phyloP scores from a whole-genome alignment of 2,888 invertebrate genomes.

The Furcula furcula region DNA sequence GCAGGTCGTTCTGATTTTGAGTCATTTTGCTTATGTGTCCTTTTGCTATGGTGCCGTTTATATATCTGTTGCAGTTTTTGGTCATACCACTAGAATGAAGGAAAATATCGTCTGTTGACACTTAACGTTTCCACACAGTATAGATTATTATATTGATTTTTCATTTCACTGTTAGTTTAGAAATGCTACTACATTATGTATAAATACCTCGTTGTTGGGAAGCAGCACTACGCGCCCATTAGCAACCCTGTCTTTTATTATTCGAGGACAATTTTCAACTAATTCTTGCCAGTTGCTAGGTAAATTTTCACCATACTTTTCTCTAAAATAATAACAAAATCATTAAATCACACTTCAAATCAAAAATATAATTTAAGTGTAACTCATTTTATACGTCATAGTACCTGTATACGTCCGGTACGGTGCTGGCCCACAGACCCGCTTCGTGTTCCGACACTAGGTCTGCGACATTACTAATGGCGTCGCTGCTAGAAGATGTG shows the following conservation, averaged over 20 bases:
- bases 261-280: constrained; percentile 79
- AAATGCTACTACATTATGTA: too few species aligned
- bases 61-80: too few species aligned
- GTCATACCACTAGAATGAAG: too few species aligned
- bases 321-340: constrained; percentile 54
- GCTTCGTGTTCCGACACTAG: constrained; percentile 73
- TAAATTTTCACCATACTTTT: constrained; percentile 84
- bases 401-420: constrained; percentile 81
- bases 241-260: constrained; percentile 77
- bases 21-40: too few species aligned
- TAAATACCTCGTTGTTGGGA: constrained; percentile 63
- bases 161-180: too few species aligned
- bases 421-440: constrained; percentile 82
- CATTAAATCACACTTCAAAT: not conserved
- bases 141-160: too few species aligned
- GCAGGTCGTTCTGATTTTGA: too few species aligned
- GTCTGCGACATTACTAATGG: constrained; percentile 51
- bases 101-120: too few species aligned
- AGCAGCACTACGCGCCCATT: constrained; percentile 75
- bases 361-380: too few species aligned
- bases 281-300: constrained; percentile 86
- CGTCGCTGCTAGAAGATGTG: constrained; percentile 45
- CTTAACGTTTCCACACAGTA: too few species aligned
- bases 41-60: too few species aligned
- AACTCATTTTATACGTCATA: too few species aligned